These are phyloP conservation scores for Charadrius vociferus DNA, from an alignment of 2,113 vertebrate genomes.

Conservation along the genomic window DNA sequence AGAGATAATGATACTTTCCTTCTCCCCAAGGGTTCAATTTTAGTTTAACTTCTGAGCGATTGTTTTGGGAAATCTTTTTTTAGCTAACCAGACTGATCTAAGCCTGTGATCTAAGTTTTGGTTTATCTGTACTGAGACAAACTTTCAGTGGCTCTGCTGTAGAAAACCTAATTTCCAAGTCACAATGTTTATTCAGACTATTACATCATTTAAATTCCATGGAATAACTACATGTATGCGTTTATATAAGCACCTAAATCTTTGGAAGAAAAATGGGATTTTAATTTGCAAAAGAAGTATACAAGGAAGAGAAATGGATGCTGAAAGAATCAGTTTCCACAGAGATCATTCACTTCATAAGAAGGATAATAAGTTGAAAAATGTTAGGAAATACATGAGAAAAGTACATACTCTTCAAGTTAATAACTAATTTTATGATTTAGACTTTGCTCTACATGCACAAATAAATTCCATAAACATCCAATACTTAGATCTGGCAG, in stretches of 20 bases:
- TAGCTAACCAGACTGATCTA: background rate
- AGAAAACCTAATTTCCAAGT: background rate
- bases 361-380: background rate
- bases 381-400: background rate
- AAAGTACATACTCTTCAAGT: background rate
- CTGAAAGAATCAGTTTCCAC: background rate
- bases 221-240: background rate
- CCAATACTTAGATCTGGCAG: background rate
- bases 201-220: background rate
- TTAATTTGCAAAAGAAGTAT: background rate
- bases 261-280: background rate
- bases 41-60: background rate
- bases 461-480: background rate
- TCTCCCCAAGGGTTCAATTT: background rate
- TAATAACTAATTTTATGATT: constrained; percentile 27
- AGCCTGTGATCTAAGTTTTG: background rate
- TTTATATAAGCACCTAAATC: background rate
- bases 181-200: background rate
- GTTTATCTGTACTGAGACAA: background rate
- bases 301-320: background rate
- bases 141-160: background rate
- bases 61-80: background rate
- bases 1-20: background rate
- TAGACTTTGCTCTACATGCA: constrained; percentile 13
- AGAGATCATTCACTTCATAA: background rate